Percentiles rank a stretch among this genome's conserved stretches.
phyloP scores from a whole-genome alignment of 2,797 vertebrate genomes.

The Manis javanica region DNA sequence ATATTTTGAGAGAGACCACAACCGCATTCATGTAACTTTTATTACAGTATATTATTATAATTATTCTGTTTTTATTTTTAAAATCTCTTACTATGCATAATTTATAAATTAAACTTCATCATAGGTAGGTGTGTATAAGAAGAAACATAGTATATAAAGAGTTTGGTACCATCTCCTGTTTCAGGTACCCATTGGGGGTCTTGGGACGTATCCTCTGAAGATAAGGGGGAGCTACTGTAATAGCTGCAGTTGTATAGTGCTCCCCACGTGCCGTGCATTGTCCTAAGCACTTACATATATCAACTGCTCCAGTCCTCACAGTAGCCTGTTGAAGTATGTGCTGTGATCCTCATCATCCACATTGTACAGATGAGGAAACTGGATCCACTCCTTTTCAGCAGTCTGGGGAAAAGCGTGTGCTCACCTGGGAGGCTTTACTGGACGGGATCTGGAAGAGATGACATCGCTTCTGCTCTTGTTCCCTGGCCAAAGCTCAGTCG shows the following conservation, averaged over 20 bases:
- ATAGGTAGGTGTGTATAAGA: not conserved
- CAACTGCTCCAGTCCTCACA: not conserved
- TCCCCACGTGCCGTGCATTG: accelerated
- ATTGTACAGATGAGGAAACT: not conserved
- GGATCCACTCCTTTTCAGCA: no score
- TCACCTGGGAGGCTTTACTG: no score
- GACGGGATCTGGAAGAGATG: not conserved
- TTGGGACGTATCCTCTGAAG: not conserved
- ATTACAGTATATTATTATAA: not conserved
- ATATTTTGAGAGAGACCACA: not conserved
- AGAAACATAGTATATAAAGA: not conserved
- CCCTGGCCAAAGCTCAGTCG: not conserved
- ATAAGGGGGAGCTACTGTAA: not conserved
- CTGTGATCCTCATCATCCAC: not conserved
- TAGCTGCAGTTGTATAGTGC: not conserved
- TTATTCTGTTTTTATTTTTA: not conserved
- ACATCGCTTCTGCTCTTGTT: not conserved
- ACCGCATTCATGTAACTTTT: not conserved
- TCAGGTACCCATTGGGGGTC: not conserved
- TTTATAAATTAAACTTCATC: not conserved
- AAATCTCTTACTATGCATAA: not conserved
- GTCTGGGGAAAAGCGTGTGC: not conserved
- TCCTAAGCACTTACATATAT: not conserved
- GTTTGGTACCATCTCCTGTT: not conserved
- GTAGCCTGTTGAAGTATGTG: not conserved